A percentile compares a stretch with the other conserved stretches of the same genome.
phyloP scores from a whole-genome alignment of 1,140 invertebrate genomes.

The Musca vetustissima region DNA sequence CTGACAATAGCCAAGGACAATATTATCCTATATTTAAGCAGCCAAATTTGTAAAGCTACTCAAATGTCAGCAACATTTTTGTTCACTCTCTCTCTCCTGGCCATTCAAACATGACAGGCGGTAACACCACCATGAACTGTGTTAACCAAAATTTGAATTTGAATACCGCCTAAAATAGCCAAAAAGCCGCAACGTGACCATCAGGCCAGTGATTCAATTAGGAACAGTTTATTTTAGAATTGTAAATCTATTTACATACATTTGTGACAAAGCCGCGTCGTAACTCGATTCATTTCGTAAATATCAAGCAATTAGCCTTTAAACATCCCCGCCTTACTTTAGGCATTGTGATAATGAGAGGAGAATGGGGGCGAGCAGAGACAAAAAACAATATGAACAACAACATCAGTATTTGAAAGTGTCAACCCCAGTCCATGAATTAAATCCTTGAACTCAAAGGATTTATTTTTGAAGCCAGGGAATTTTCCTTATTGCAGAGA shows the following conservation, averaged over 20 bases:
- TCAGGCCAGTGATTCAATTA: conserved; percentile 16
- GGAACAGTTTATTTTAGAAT: conserved; percentile 20
- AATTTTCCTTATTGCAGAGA: not conserved
- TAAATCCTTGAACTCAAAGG: too few relatives aligned
- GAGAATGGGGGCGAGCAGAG: too few relatives aligned
- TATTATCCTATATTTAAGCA: not conserved
- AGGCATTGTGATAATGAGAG: too few relatives aligned
- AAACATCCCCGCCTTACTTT: not conserved
- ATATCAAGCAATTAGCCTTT: conserved; percentile 11
- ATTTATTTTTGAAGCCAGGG: not conserved
- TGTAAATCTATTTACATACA: conserved; percentile 17
- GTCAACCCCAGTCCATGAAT: too few relatives aligned
- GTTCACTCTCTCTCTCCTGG: not conserved
- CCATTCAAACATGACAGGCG: not conserved
- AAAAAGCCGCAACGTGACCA: too few relatives aligned
- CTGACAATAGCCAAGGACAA: not conserved
- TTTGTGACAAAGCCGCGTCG: not conserved
- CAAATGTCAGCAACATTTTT: conserved; percentile 23
- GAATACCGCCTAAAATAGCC: too few relatives aligned
- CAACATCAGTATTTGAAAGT: too few relatives aligned
- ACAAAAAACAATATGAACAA: too few relatives aligned
- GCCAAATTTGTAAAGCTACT: conserved; percentile 24
- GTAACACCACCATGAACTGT: not conserved
- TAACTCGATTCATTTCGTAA: not conserved
- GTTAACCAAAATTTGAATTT: conserved; percentile 15